Base-by-base conservation (phyloP, 2,888 invertebrate genomes). In the Nipponacmea schrenckii region DNA sequence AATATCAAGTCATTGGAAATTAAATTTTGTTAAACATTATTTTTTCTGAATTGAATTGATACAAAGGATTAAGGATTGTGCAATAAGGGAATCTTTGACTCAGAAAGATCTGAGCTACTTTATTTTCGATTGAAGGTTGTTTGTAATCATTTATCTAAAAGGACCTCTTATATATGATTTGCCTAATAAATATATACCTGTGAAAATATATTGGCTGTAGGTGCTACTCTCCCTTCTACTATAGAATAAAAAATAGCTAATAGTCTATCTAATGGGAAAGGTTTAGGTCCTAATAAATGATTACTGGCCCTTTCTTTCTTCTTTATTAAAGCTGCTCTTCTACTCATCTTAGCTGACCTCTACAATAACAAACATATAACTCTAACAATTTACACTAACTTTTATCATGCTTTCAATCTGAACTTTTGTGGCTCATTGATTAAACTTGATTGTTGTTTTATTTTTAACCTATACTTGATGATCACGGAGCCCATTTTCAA, bases 171-270 rank as follows among this genome's bases (percentile, higher is more conserved):
- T n/a, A n/a, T n/a, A n/a, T n/a, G n/a, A n/a, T n/a, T n/a, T n/a
- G n/a, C n/a, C n/a, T n/a, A n/a, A n/a, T n/a, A 31, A 31, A 31
- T 5, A 17, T 10, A 69, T 78, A 91, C 91, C 91, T 96, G 96
- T 1, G 94, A 93, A 48, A 95, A 90, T n/a, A 97, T 90, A 87
- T 94, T 94, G 75, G 95, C 95, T 48, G 96, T 95, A 24, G 96
- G 91, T 26, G 94, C 94, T 44, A 95, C 94, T 86, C 93, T 94
- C 72, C 94, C 94, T 73, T 95, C 94, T 24, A 95, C 90, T 85
- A 97, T 95, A 0, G 95, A 93, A 86, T 95, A 95, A 88, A 96
- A 96, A 81, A 96, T 96, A 0, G 96, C 95, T 71, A 96, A 88
- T 80, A 96, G 90, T 45, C 96, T 91, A 85, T 95, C 94, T 50